A percentile compares a stretch with the other conserved stretches of the same genome.
These are phyloP conservation scores for Venturia canescens DNA, from an alignment of 1,140 invertebrate genomes.

Conservation along the genomic window DNA sequence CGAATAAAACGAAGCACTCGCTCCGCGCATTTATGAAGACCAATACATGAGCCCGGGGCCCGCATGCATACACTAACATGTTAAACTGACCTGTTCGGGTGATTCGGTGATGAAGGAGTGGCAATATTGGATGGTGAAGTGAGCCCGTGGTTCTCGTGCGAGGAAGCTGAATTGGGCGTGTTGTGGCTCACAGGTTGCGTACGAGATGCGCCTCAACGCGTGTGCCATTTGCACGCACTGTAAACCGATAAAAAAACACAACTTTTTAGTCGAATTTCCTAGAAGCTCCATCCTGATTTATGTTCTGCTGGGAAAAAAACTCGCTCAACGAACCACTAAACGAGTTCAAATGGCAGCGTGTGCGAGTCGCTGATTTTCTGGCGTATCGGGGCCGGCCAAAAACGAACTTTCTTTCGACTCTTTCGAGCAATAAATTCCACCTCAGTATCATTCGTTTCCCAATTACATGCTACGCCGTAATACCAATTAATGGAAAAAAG, in stretches of 20 bases:
- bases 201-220: constrained; percentile 90
- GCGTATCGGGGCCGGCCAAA: too few relatives aligned
- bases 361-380: neutral
- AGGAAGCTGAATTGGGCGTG: constrained; percentile 90
- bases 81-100: constrained; percentile 83
- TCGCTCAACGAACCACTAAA: neutral
- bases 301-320: neutral
- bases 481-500: neutral
- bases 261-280: constrained; percentile 19
- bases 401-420: too few relatives aligned
- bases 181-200: constrained; percentile 90
- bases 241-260: constrained; percentile 69
- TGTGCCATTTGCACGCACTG: constrained; percentile 92
- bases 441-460: neutral
- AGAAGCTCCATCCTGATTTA: constrained; percentile 16
- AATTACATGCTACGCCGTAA: neutral
- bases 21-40: neutral
- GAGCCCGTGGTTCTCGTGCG: constrained; percentile 87
- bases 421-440: neutral
- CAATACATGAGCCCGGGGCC: neutral
- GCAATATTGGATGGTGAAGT: constrained; percentile 87
- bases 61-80: neutral
- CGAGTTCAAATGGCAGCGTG: neutral
- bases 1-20: neutral
- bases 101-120: constrained; percentile 89